Base-by-base conservation (phyloP, 2,113 vertebrate species). In the Salvelinus fontinalis region DNA sequence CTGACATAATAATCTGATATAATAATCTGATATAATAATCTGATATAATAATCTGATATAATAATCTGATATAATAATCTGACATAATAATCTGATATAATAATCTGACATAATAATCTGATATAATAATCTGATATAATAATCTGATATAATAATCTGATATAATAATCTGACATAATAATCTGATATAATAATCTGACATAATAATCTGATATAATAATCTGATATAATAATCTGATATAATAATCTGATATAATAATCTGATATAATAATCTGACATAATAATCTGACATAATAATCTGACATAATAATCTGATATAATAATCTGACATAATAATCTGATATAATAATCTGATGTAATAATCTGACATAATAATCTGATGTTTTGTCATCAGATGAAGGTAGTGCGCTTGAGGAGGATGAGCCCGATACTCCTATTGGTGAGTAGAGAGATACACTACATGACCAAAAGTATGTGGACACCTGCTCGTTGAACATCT, bases 391-490 rank as follows among this genome's bases (percentile, higher is more conserved):
- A 24, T 14, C 48, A 94, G 93, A 84, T 75, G 57, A 83, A 0
- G 18, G 84, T 3, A 76, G 76, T 0, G 79, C 81, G 1, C 4
- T 0, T 0, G 87, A 89, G 54, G 91, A 89, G 1, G 69, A 70
- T 0, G 92, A 92, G 72, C 29, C 81, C 3, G 91, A 93, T 82
- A 91, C 92, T 39, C 91, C 89, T 39, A 70, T 92, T 69, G 91
- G 93, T 94, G 65, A 87, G 86, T 79, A 20, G 14, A 80, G 6
- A 39, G 6, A 39, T 39, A 8, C 34, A 39, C 34, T 39, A 39
- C 1, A 39, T 39, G 34, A 39, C 34, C 34, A 39, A 39, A 8
- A 8, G 34, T 7, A 39, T 39, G 34, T 39, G 34, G 34, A 34
- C 34, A 39, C 5, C 31, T 34, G 31, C 31, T 34, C 6, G 6